These are phyloP conservation scores for Delphinapterus leucas DNA, from an alignment of 2,113 vertebrate species.

Conservation along the genomic window DNA sequence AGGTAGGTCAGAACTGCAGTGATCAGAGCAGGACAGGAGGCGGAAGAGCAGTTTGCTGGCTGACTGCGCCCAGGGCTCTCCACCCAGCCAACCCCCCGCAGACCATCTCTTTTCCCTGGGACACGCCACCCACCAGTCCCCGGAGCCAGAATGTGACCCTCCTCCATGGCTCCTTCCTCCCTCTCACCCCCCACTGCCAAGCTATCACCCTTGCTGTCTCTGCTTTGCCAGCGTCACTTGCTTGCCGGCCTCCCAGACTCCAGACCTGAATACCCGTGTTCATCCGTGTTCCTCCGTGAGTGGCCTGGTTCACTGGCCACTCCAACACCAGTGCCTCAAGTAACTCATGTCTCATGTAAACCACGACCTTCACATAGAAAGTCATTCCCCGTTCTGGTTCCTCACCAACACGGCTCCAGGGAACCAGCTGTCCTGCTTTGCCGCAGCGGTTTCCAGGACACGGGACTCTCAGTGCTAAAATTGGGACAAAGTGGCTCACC, in stretches of 20 bases:
- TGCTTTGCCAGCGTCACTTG: background rate
- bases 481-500: background rate
- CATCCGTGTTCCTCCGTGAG: background rate
- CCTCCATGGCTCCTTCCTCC: background rate
- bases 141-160: background rate
- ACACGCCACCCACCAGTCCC: background rate
- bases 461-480: background rate
- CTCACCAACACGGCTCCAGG: too few species aligned
- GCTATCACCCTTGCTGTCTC: too few species aligned
- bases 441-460: background rate
- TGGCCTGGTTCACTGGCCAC: fast-evolving
- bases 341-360: fast-evolving
- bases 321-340: fast-evolving
- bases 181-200: background rate
- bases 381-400: background rate
- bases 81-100: background rate
- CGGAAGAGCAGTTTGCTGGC: background rate
- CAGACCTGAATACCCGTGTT: background rate
- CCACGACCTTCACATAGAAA: background rate
- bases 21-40: background rate
- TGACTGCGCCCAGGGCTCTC: background rate
- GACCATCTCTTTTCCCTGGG: too few species aligned
- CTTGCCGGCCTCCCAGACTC: background rate
- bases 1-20: background rate
- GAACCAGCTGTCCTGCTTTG: background rate